phyloP scores from a whole-genome alignment of 1,140 invertebrate genomes.

The Phortica variegata region DNA sequence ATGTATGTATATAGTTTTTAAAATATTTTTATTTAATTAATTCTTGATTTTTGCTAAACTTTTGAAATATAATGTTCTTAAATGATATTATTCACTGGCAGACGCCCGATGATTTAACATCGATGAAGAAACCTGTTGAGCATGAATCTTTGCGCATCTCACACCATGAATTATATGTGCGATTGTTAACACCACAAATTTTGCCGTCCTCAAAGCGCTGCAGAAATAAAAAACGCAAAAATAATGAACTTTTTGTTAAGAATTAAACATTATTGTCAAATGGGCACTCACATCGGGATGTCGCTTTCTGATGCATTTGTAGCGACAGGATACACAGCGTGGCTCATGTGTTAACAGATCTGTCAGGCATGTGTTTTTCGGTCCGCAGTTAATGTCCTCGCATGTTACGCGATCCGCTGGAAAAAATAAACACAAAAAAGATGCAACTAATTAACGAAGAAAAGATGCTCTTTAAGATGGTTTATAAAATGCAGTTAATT shows the following conservation, averaged over 20 bases:
- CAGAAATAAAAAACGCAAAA: constrained; percentile 1
- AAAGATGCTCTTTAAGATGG: too few species aligned
- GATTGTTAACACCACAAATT: constrained; percentile 80
- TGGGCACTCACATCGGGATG: constrained; percentile 33
- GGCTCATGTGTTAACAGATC: constrained; percentile 71
- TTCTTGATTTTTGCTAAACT: constrained; percentile 17
- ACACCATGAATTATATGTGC: constrained; percentile 84
- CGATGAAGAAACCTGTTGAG: constrained; percentile 74
- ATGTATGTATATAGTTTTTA: constrained; percentile 7
- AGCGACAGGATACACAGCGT: constrained; percentile 74
- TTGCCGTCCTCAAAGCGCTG: constrained; percentile 31
- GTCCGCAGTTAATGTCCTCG: constrained; percentile 70
- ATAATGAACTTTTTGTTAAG: not conserved
- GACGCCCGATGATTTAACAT: constrained; percentile 71
- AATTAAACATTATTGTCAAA: not conserved
- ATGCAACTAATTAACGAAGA: not conserved
- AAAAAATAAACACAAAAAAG: constrained; percentile 32
- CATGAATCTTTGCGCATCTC: constrained; percentile 84
- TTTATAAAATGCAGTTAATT: too few species aligned
- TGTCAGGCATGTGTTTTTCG: constrained; percentile 74
- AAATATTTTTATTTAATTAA: not conserved
- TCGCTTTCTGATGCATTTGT: constrained; percentile 52
- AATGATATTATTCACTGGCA: constrained; percentile 57
- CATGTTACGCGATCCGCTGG: constrained; percentile 70
- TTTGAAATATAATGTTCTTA: too few species aligned